Evolutionary conservation across 2,113 vertebrate species (phyloP), one percentile per base, ranked within the genome.

Genomic region (Macquaria australasica): DNA sequence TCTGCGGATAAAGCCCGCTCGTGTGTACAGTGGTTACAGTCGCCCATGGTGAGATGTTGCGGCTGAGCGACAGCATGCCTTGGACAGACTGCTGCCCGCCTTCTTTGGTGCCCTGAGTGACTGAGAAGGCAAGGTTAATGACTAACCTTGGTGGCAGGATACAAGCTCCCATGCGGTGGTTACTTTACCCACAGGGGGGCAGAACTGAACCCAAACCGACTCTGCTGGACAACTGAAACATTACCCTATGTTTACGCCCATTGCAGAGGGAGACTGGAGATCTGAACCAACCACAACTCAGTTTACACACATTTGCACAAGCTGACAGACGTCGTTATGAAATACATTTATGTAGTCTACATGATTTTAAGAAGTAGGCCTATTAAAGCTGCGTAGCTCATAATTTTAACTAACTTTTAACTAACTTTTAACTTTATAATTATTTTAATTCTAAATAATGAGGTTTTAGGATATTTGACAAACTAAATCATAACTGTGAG

Each of bases 51-150:
- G 72, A 78, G 90, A 91, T 92, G 91, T 79, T 88, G 28, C 91
- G 89, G 74, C 91, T 43, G 84, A 51, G 82, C 77, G 86, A 85
- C 90, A 89, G 94, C 95, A 96, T 95, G 87, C 93, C 94, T 94
- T 71, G 85, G 80, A 77, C 81, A 70, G 67, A 83, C 62, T 34
- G 53, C 73, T 41, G 86, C 60, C 73, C 41, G 78, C 75, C 68
- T 85, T 55, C 73, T 48, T 82, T 74, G 51, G 43, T 89, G 84
- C 68, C 82, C 89, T 74, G 84, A 87, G 77, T 74, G 82, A 84
- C 81, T 77, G 87, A 78, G 72, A 69, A 83, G 76, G 53, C 71
- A 48, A 91, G 85, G 92, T 94, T 92, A 95, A 94, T 94, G 69
- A 92, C 88, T 95, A 95, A 95, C 94, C 94, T 93, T 91, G 85